These are phyloP conservation scores for Caenorhabditis auriculariae DNA, from an alignment of 2,888 invertebrate genomes.

Conservation along the genomic window DNA sequence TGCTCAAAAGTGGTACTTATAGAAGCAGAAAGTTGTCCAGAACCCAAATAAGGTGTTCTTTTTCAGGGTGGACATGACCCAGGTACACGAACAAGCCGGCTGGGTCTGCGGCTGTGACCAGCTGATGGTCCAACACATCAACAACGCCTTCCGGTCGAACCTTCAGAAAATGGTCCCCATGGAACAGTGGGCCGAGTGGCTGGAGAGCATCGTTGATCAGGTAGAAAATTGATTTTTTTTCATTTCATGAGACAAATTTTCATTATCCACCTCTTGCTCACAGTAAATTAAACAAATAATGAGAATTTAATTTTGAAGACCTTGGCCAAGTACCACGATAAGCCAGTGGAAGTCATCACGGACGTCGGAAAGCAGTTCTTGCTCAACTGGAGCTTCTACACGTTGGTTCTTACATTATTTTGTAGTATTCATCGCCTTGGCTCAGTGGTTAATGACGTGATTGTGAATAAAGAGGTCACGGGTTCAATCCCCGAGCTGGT, in stretches of 20 bases:
- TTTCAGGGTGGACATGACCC: conserved; percentile 86
- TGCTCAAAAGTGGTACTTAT: no score
- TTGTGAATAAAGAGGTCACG: no score
- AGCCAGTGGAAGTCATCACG: conserved; percentile 72
- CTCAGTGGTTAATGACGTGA: no score
- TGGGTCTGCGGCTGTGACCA: conserved; percentile 97
- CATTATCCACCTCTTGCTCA: no score
- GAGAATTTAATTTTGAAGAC: not conserved
- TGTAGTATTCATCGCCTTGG: not conserved
- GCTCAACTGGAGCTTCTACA: conserved; percentile 97
- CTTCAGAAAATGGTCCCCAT: conserved; percentile 80
- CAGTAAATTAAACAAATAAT: not conserved
- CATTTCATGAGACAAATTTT: no score
- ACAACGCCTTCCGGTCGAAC: conserved; percentile 69
- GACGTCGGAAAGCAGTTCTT: conserved; percentile 87
- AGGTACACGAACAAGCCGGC: conserved; percentile 85
- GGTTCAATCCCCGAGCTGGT: no score
- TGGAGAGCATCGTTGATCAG: conserved; percentile 86
- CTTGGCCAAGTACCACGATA: conserved; percentile 79
- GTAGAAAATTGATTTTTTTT: conserved; percentile 4
- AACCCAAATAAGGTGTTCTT: no score
- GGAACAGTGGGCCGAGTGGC: conserved; percentile 97
- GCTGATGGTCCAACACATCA: conserved; percentile 71
- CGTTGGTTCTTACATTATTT: conserved; percentile 64
- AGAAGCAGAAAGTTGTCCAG: no score